Evolutionary conservation across 2,888 invertebrate species (phyloP).

Genomic region (Meteorus colon): DNA sequence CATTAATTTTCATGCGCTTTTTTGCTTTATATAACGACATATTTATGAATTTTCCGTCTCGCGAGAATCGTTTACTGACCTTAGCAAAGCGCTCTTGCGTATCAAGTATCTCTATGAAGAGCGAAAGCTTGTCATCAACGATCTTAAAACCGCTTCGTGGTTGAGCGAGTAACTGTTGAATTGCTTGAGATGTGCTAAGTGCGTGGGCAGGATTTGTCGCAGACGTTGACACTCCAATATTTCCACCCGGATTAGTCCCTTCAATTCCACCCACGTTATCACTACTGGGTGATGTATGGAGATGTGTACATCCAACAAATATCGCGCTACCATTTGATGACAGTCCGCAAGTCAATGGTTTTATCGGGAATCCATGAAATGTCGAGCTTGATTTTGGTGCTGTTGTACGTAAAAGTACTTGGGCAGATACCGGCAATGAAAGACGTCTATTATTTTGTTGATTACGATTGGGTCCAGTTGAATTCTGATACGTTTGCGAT

Average conservation of each 20-base stretch:
- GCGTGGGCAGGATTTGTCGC: slow-evolving; percentile 67
- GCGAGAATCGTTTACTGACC: slow-evolving; percentile 75
- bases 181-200: slow-evolving; percentile 80
- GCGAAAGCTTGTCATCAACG: slow-evolving; percentile 84
- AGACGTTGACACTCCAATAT: slow-evolving; percentile 65
- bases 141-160: slow-evolving; percentile 85
- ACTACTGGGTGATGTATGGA: slow-evolving; percentile 65
- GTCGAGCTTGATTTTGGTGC: slow-evolving; percentile 79
- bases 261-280: slow-evolving; percentile 48
- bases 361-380: slow-evolving; percentile 77
- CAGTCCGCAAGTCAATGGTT: slow-evolving; percentile 72
- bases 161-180: slow-evolving; percentile 80
- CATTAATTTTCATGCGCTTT: not conserved
- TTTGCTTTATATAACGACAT: not conserved
- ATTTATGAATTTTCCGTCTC: not conserved
- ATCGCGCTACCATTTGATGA: slow-evolving; percentile 73
- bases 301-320: slow-evolving; percentile 74
- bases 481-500: slow-evolving; percentile 53
- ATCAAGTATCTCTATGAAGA: slow-evolving; percentile 88
- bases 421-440: slow-evolving; percentile 75
- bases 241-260: slow-evolving; percentile 49
- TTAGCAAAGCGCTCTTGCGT: slow-evolving; percentile 88
- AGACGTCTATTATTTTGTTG: slow-evolving; percentile 75
- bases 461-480: slow-evolving; percentile 72
- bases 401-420: slow-evolving; percentile 73